Percentiles rank a stretch among this genome's conserved stretches.
These are phyloP conservation scores for Macroglossus sobrinus DNA, from an alignment of 2,113 vertebrate genomes.

Conservation along the genomic window DNA sequence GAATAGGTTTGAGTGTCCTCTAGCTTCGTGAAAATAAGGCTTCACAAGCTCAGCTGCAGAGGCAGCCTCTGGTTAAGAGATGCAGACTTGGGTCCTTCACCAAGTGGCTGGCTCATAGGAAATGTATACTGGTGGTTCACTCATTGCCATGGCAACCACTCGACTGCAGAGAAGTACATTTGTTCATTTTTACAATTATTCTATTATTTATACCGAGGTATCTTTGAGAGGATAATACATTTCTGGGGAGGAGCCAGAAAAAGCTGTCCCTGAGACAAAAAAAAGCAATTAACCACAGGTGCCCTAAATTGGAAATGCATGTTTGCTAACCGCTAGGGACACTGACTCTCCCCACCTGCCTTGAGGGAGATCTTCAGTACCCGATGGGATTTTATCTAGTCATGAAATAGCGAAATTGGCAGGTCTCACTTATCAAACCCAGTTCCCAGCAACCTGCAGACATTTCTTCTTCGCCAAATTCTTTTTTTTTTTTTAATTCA, in stretches of 20 bases:
- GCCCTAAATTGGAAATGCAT: neutral
- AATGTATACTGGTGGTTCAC: conserved; percentile 27
- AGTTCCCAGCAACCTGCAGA: neutral
- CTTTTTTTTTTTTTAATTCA: neutral
- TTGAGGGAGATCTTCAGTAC: neutral
- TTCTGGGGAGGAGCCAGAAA: conserved; percentile 37
- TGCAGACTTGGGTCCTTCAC: neutral
- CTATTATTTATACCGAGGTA: conserved; percentile 70
- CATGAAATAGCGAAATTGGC: neutral
- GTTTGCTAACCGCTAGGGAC: neutral
- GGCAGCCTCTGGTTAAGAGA: conserved; percentile 24
- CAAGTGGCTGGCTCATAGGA: conserved; percentile 15
- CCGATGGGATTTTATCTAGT: neutral
- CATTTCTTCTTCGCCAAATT: neutral
- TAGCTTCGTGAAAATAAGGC: neutral
- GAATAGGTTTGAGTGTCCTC: conserved; percentile 32
- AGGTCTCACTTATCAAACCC: conserved; percentile 43
- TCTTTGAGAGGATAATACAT: conserved; percentile 41
- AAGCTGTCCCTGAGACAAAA: conserved; percentile 29
- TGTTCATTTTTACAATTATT: conserved; percentile 75
- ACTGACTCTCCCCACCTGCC: neutral
- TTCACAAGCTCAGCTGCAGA: neutral
- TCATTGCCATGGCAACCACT: conserved; percentile 67
- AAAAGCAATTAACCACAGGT: conserved; percentile 23
- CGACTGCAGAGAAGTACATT: conserved; percentile 42